Evolutionary conservation across 1,140 invertebrate genomes (phyloP).

Genomic region (Hetaerina americana): DNA sequence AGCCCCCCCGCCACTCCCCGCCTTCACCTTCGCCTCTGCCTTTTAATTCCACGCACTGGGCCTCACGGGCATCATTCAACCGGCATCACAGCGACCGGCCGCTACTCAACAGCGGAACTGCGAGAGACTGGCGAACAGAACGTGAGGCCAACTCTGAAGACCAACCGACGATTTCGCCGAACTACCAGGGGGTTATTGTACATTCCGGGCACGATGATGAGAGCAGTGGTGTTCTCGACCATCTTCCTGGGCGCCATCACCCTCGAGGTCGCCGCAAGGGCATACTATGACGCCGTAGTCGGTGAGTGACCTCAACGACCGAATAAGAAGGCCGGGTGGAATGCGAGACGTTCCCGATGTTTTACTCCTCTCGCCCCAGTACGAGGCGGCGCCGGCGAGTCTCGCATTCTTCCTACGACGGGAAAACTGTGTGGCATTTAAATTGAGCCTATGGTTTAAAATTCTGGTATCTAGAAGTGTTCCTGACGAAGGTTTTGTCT

Average conservation of each 20-base stretch:
- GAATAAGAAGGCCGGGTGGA: neutral
- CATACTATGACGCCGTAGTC: constrained; percentile 6
- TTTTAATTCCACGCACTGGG: neutral
- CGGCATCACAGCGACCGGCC: neutral
- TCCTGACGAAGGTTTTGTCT: no score
- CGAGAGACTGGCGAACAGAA: neutral
- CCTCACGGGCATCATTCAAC: neutral
- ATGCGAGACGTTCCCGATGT: neutral
- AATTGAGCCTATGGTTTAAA: no score
- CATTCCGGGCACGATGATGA: neutral
- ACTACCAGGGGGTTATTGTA: neutral
- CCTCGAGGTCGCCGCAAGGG: neutral
- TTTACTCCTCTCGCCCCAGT: neutral
- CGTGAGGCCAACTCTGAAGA: neutral
- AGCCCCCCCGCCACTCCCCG: neutral
- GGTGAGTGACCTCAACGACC: constrained; percentile 6
- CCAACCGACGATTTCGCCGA: neutral
- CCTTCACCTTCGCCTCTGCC: neutral
- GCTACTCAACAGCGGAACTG: neutral
- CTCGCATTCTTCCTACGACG: no score
- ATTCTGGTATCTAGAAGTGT: no score
- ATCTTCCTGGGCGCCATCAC: neutral
- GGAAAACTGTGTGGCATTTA: no score
- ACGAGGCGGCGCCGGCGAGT: no score
- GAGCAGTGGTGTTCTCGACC: neutral